phyloP scores from a whole-genome alignment of 1,140 invertebrate genomes.

The Ceratina calcarata region DNA sequence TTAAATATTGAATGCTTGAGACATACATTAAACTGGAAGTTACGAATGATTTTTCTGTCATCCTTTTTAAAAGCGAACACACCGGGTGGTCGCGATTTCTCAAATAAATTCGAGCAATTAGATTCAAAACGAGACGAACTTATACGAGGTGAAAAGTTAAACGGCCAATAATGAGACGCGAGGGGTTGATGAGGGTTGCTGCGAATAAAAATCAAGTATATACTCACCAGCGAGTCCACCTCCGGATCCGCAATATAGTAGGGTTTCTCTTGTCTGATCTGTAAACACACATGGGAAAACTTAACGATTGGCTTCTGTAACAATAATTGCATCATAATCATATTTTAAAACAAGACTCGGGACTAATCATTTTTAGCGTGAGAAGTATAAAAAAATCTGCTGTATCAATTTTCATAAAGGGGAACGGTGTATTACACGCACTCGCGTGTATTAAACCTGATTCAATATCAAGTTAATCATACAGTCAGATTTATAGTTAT shows the following conservation, averaged over 20 bases:
- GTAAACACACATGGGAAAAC: slow-evolving; percentile 82
- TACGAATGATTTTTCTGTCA: too few relatives aligned
- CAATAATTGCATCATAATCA: slow-evolving; percentile 67
- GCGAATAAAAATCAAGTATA: slow-evolving; percentile 48
- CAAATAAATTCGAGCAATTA: slow-evolving; percentile 56
- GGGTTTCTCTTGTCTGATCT: slow-evolving; percentile 98
- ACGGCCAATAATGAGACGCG: too few relatives aligned
- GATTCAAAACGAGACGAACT: not conserved
- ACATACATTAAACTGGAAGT: not conserved
- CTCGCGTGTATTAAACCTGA: too few relatives aligned
- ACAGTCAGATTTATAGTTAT: too few relatives aligned
- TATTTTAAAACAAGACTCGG: too few relatives aligned
- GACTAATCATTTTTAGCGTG: too few relatives aligned
- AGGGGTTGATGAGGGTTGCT: not conserved
- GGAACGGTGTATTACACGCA: too few relatives aligned
- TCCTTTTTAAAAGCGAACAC: slow-evolving; percentile 26
- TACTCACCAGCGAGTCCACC: slow-evolving; percentile 98
- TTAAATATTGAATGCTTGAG: too few relatives aligned
- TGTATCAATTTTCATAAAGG: too few relatives aligned
- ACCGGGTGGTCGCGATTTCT: slow-evolving; percentile 30
- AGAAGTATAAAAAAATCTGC: too few relatives aligned
- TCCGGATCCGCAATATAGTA: slow-evolving; percentile 99
- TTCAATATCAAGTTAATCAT: too few relatives aligned
- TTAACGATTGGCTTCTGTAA: slow-evolving; percentile 57
- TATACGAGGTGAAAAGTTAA: too few relatives aligned